Evolutionary conservation across 2,888 invertebrate species (phyloP), one percentile per base, ranked within the genome.

Genomic region (Ectobius pallidus): DNA sequence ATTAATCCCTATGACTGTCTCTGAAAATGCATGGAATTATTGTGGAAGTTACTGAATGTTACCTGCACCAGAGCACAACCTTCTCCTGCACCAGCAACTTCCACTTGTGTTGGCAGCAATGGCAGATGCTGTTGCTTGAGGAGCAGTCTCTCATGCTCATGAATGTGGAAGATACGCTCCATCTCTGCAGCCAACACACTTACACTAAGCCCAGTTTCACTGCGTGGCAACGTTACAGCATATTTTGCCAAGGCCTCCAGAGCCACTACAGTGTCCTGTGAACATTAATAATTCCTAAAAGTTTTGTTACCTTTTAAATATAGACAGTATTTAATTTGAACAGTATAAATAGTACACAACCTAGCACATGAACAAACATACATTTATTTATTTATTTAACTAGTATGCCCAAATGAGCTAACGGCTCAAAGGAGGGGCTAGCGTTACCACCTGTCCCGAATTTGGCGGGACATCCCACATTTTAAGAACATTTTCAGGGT

Each of bases 181-280:
- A 85, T 79, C 20, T 83, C 82, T 2, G 79, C 80, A 1, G 84
- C 83, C 1, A 83, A 82, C 1, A 88, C 79, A n/a, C 82, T 79
- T 9, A 88, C 79, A 27, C 83, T 82, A 11, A 86, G 77, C n/a
- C 30, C 65, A 76, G 86, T 82, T 1, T 85, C 81, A 62, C 83
- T 82, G 16, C 81, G 81, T 65, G 82, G 83, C 71, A 87, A 82
- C 0, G 83, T 80, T 2, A 81, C 79, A 1, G 87, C 86, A 78
- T 87, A 89, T 77, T 86, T 85, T 0, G 88, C 83, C 14, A 89
- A 79, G 0, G 89, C 89, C 77, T 89, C 88, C 20, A 90, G 81
- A 4, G 87, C 89, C 14, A 89, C 84, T 1, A 87, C 86, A 0
- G 89, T 89, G 77, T 89, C 89, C 84, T 89, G 81, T 69, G 81